These are phyloP conservation scores for Dendronephthya gigantea DNA, from an alignment of 64 coral and sea anemone genomes.

Conservation along the genomic window DNA sequence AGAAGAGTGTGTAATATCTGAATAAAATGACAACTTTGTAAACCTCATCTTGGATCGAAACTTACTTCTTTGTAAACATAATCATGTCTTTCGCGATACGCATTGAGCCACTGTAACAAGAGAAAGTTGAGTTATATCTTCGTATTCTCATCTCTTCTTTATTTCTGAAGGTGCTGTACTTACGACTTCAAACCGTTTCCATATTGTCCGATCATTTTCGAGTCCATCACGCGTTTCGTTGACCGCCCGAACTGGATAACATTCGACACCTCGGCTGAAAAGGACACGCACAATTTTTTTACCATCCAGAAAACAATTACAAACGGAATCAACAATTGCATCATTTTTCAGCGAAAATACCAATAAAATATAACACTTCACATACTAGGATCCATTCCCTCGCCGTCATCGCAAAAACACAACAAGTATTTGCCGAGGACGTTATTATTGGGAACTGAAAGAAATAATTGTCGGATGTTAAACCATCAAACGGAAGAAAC, in stretches of 20 bases:
- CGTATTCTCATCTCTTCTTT: background rate
- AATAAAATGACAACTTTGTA: background rate
- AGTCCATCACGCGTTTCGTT: slow-evolving; percentile 66
- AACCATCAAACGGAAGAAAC: too few species aligned
- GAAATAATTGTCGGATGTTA: background rate
- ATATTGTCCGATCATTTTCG: slow-evolving; percentile 94
- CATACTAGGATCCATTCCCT: slow-evolving; percentile 97
- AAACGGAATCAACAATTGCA: background rate
- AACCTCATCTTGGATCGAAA: background rate
- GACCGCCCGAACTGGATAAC: slow-evolving; percentile 90
- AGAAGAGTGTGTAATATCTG: too few species aligned
- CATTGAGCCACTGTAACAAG: slow-evolving; percentile 71
- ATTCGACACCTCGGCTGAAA: slow-evolving; percentile 76
- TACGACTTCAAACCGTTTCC: slow-evolving; percentile 97
- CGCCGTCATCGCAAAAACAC: slow-evolving; percentile 91
- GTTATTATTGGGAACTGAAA: slow-evolving; percentile 52
- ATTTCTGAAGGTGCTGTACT: slow-evolving; percentile 14
- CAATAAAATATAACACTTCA: background rate
- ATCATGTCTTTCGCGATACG: slow-evolving; percentile 95
- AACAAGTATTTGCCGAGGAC: slow-evolving; percentile 74
- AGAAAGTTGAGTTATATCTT: background rate
- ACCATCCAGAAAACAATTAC: too few species aligned
- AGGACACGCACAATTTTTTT: background rate
- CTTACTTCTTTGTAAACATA: slow-evolving; percentile 96
- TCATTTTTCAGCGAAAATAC: background rate